A percentile compares a stretch with the other conserved stretches of the same genome.
Evolutionary conservation across 1,140 invertebrate species (phyloP).

Genomic region (Maconellicoccus hirsutus): DNA sequence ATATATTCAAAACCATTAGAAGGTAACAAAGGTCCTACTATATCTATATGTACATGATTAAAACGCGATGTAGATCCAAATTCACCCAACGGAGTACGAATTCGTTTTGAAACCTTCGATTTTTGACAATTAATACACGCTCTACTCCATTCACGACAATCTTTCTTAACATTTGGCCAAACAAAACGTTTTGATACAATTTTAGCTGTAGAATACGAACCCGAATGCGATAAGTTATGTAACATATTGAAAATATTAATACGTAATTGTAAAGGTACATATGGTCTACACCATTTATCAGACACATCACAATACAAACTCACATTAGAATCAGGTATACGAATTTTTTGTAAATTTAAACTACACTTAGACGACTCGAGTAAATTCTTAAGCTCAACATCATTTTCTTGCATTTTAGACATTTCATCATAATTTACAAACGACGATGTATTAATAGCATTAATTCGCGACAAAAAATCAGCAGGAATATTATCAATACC

Average conservation of each 20-base stretch:
- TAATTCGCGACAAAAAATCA: not conserved
- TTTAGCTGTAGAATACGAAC: slow-evolving; percentile 31
- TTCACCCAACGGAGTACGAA: not conserved
- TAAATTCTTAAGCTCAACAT: not conserved
- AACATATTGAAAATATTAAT: slow-evolving; percentile 31
- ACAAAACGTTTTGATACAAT: slow-evolving; percentile 35
- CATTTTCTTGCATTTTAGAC: not conserved
- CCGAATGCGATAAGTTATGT: slow-evolving; percentile 34
- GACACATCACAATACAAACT: not conserved
- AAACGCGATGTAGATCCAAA: slow-evolving; percentile 27
- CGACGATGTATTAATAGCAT: not conserved
- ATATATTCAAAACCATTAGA: slow-evolving; percentile 29
- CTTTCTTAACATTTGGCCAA: slow-evolving; percentile 34
- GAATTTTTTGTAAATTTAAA: no score
- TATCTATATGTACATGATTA: slow-evolving; percentile 38
- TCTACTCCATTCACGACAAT: slow-evolving; percentile 28
- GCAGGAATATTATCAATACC: not conserved
- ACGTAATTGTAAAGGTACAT: not conserved
- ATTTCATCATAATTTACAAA: not conserved
- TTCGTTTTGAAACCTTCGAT: slow-evolving; percentile 24
- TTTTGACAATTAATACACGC: slow-evolving; percentile 31
- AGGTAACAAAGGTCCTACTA: slow-evolving; percentile 34
- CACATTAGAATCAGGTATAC: not conserved
- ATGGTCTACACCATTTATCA: not conserved
- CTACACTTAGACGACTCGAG: not conserved